phyloP scores from a whole-genome alignment of 2,113 vertebrate species.

The Phasianus colchicus region DNA sequence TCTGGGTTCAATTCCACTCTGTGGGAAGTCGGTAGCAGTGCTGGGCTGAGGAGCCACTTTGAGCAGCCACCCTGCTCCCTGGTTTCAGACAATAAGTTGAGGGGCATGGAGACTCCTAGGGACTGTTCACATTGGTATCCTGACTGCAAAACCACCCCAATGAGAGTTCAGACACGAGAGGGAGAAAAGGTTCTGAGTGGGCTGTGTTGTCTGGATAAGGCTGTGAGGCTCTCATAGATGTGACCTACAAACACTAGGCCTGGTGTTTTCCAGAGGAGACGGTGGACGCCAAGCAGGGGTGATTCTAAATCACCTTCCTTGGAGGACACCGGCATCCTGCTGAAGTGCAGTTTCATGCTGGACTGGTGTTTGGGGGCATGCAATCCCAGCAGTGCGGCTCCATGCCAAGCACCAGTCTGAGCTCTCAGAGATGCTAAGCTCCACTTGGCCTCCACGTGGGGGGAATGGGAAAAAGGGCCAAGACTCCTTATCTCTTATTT shows the following conservation, averaged over 20 bases:
- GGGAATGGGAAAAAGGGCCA: background rate
- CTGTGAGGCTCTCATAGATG: background rate
- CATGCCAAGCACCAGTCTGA: background rate
- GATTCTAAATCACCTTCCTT: background rate
- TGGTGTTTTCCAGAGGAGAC: background rate
- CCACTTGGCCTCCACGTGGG: background rate
- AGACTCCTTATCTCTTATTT: slow-evolving; percentile 61
- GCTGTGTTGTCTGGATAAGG: fast-evolving
- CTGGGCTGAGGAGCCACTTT: background rate
- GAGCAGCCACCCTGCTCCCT: background rate
- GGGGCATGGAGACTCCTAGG: background rate
- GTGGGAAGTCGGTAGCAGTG: fast-evolving
- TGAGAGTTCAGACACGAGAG: background rate
- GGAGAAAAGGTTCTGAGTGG: background rate
- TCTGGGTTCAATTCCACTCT: background rate
- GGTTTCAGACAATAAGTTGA: background rate
- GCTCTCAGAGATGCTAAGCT: slow-evolving; percentile 20
- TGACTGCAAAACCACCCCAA: background rate
- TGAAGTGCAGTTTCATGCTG: fast-evolving
- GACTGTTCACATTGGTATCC: background rate
- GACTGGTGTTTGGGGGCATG: slow-evolving; percentile 19
- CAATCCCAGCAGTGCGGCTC: background rate
- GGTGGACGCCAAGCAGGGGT: background rate
- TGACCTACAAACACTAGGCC: background rate
- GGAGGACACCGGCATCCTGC: background rate